phyloP scores from a whole-genome alignment of 2,797 vertebrate genomes.

The Moxostoma hubbsi region DNA sequence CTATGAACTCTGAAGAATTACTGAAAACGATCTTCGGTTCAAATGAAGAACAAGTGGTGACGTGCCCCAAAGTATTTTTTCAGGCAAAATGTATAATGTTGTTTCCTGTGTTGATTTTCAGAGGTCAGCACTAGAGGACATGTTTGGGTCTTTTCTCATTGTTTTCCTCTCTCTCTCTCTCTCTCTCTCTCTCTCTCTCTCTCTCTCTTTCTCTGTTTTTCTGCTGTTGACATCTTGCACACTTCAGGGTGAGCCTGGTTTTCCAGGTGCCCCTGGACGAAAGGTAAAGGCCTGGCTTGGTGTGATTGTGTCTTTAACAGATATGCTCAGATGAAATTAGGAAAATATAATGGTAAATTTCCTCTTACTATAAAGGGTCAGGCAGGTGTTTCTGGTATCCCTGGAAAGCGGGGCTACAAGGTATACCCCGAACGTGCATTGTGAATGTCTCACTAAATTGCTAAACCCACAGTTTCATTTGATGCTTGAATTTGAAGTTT shows the following conservation, averaged over 20 bases:
- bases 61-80: constrained; percentile 7
- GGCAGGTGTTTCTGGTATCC: constrained; percentile 81
- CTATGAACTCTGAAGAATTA: constrained; percentile 6
- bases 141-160: constrained; percentile 30
- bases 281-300: constrained; percentile 79
- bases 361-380: constrained; percentile 80
- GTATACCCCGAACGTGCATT: constrained; percentile 75
- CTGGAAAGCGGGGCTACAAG: constrained; percentile 87
- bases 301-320: constrained; percentile 8
- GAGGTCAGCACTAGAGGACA: constrained; percentile 14
- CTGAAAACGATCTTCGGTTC: not conserved
- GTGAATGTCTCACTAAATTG: constrained; percentile 38
- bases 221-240: constrained; percentile 14
- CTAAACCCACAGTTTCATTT: too few species aligned
- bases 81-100: constrained; percentile 10
- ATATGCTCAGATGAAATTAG: constrained; percentile 11
- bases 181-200: not conserved
- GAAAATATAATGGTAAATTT: constrained; percentile 54
- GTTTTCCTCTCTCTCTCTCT: constrained; percentile 36
- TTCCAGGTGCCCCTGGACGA: constrained; percentile 80
- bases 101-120: constrained; percentile 32
- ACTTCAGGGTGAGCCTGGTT: constrained; percentile 80
- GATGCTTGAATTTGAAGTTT: too few species aligned
- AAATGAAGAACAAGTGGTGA: not conserved
- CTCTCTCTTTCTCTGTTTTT: constrained; percentile 2